Evolutionary conservation across 1,140 invertebrate species (phyloP), one percentile per base, ranked within the genome.

Genomic region (Drosophila grimshawi): DNA sequence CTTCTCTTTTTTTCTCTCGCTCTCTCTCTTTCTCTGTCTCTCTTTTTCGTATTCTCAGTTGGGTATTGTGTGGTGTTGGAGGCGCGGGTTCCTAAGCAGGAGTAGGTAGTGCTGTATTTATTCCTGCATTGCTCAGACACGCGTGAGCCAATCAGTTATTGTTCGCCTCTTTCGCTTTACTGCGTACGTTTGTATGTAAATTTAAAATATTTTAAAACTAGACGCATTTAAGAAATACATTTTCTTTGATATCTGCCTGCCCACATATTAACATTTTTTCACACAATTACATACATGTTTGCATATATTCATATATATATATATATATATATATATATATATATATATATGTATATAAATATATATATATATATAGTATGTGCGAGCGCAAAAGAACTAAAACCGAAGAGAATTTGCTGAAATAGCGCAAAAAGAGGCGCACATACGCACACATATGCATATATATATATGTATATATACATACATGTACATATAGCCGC

Each of bases 371-470:
- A n/a, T 10, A 45, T 60, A 46, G 7, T 11, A 29, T 45, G 10
- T 5, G 33, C 29, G 33, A 55, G 49, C 41, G 32, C 37, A 39
- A 56, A 46, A 46, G 10, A 59, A 46, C 29, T 27, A 32, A 56
- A 56, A 30, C 32, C 8, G 37, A 49, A 56, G 57, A 69, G 65
- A 69, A 69, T 57, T 62, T 45, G 71, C 71, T 74, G 71, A 74
- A 74, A 69, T 74, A 74, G 71, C 71, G 52, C 57, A 69, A 74
- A 69, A 74, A 56, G 57, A 48, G 46, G 4, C 71, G 33, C 49
- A 69, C 49, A 11, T 33, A 63, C 45, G 6, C 27, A 11, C 4
- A 6, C 37, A 8, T 62, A 49, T 32, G 5, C 11, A 11, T 10
- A 27, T 6, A 19, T 64, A 8, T n/a, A 32, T 43, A 29, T 43